Evolutionary conservation across 2,888 invertebrate species (phyloP).

Genomic region (Microchrysa polita): DNA sequence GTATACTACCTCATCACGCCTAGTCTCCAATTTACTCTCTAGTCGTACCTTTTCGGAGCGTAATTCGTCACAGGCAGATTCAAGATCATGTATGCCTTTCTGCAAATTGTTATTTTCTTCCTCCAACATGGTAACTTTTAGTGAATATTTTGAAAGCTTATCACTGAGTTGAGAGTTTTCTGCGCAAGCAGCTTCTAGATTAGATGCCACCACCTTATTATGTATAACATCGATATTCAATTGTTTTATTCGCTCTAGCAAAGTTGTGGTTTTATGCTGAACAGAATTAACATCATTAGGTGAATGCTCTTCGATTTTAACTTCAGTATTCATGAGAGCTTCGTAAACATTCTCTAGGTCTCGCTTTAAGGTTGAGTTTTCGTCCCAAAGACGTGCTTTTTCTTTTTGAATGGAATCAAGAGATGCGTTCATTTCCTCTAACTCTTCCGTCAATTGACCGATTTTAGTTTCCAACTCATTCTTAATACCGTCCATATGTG

Average conservation of each 20-base stretch:
- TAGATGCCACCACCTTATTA: not conserved
- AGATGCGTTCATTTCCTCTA: conserved; percentile 52
- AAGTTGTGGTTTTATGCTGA: conserved; percentile 50
- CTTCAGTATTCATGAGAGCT: conserved; percentile 46
- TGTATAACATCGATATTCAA: not conserved
- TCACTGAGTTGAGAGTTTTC: conserved; percentile 52
- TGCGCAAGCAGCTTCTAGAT: conserved; percentile 39
- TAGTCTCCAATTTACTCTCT: conserved; percentile 52
- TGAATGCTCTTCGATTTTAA: not conserved
- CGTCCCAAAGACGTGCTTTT: conserved; percentile 51
- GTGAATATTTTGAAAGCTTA: conserved; percentile 53
- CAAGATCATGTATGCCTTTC: conserved; percentile 52
- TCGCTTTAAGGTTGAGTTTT: conserved; percentile 51
- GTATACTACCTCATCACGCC: conserved; percentile 48
- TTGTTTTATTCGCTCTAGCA: conserved; percentile 47
- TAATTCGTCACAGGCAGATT: conserved; percentile 49
- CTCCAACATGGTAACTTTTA: conserved; percentile 51
- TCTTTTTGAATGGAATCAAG: conserved; percentile 49
- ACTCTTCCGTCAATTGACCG: conserved; percentile 25
- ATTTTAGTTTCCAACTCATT: conserved; percentile 38
- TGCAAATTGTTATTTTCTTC: conserved; percentile 50
- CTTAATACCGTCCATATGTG: conserved; percentile 53
- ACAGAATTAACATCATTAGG: conserved; percentile 54
- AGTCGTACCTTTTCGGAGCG: conserved; percentile 51
- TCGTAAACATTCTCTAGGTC: conserved; percentile 53